Base-by-base conservation (phyloP, 1,140 invertebrate genomes). In the Diabrotica undecimpunctata region DNA sequence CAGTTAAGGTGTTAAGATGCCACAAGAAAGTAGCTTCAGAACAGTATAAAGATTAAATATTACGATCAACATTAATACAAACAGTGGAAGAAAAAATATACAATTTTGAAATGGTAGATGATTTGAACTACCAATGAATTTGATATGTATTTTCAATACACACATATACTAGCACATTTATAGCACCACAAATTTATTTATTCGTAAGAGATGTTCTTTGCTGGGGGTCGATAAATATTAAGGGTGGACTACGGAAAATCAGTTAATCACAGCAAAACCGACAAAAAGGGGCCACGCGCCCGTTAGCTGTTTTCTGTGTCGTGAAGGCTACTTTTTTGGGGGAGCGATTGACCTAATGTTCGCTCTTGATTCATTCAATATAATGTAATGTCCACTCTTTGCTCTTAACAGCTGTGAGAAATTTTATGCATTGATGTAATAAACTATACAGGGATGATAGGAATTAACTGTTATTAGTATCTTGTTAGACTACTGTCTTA, bases 221-320 rank as follows among this genome's bases (percentile, higher is more conserved):
- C 66, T 68, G 66, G 62, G 66, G 66, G 66, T 68, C 60, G 62
- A 67, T 61, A 58, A 58, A 61, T 62, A 64, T 68, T 61, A 52
- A 62, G 62, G 66, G 62, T 62, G 66, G 56, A 39, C 25, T 13
- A n/a, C 5, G 36, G 39, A 13, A n/a, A 46, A 46, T 46, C 41
- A 46, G 41, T 46, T 46, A 46, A 39, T 38, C 46, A 46, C 37
- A 39, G 53, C 53, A 67, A 67, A 64, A 61, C 35, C 12, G 14
- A 65, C 62, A 68, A 68, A 68, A 68, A 68, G 66, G 57, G 62
- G 66, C 62, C 66, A 68, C 66, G 62, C 62, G 41, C 41, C 41
- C 41, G 8, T 46, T 5, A 46, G 8, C 8, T 46, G 8, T 46
- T 46, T 46, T 46, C 41, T 6, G 41, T 46, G 41, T 46, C n/a